phyloP scores from a whole-genome alignment of 2,888 invertebrate genomes.

The Eubasilissa splendida region DNA sequence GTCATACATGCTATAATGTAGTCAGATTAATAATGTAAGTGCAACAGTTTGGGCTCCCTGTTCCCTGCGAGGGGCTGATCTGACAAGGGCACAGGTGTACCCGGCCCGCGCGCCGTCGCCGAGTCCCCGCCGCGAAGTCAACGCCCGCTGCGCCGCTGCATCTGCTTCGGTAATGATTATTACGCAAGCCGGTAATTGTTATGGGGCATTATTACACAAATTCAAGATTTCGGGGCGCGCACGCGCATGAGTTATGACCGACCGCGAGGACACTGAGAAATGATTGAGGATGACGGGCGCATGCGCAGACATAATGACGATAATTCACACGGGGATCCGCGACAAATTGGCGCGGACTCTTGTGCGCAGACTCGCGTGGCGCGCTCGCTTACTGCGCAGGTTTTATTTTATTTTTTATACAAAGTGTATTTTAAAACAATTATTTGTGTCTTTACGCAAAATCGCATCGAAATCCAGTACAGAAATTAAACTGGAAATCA shows the following conservation, averaged over 20 bases:
- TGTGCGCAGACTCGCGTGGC: too few species aligned
- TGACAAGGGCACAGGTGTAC: not conserved
- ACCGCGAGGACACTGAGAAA: not conserved
- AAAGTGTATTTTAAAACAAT: too few species aligned
- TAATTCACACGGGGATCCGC: not conserved
- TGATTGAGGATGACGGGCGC: not conserved
- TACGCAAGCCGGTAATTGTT: conserved; percentile 10
- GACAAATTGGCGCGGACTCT: too few species aligned
- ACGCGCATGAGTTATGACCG: conserved; percentile 2
- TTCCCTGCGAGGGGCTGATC: not conserved
- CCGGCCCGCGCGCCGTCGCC: not conserved
- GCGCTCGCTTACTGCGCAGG: too few species aligned
- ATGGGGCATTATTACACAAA: conserved; percentile 1
- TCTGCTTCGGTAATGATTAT: conserved; percentile 21
- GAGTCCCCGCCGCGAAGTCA: not conserved
- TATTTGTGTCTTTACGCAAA: too few species aligned
- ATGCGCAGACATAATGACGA: conserved; percentile 16
- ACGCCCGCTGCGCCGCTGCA: conserved; percentile 1
- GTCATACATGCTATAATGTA: too few species aligned
- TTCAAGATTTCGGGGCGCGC: not conserved
- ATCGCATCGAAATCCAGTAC: too few species aligned
- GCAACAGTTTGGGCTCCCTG: not conserved
- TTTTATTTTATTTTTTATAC: too few species aligned
- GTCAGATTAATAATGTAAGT: too few species aligned
- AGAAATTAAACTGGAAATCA: too few species aligned